Percentiles rank a stretch among this genome's conserved stretches.
Evolutionary conservation across 2,113 vertebrate species (phyloP).

Genomic region (Dipodomys stephensi): DNA sequence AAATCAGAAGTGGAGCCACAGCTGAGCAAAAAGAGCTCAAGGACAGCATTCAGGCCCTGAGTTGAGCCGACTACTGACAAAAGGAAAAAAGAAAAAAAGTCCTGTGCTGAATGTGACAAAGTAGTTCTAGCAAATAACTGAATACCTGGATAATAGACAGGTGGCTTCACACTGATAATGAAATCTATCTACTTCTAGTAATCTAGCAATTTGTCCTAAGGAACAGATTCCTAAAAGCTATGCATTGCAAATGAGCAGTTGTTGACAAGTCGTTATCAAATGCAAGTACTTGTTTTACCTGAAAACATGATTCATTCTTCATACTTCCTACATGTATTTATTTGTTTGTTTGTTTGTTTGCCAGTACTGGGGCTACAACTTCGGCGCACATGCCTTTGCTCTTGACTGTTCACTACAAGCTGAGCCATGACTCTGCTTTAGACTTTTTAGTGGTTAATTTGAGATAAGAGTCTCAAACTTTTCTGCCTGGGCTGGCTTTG

Average conservation of each 20-base stretch:
- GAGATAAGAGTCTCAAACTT: too few relatives aligned
- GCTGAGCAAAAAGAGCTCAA: too few relatives aligned
- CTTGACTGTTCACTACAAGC: too few relatives aligned
- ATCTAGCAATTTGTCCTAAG: not conserved
- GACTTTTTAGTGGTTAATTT: too few relatives aligned
- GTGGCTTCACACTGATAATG: not conserved
- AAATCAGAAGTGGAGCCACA: too few relatives aligned
- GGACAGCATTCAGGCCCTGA: too few relatives aligned
- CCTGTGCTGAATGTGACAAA: not conserved
- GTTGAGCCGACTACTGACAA: too few relatives aligned
- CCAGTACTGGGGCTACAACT: too few relatives aligned
- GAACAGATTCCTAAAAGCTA: slow-evolving; percentile 12
- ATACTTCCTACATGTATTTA: not conserved
- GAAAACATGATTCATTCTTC: not conserved
- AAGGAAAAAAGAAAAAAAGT: not conserved
- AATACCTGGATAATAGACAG: not conserved
- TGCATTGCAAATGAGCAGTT: slow-evolving; percentile 37
- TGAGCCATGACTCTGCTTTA: too few relatives aligned
- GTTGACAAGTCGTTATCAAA: slow-evolving; percentile 11
- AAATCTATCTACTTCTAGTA: not conserved
- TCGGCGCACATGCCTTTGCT: too few relatives aligned
- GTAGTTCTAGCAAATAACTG: not conserved
- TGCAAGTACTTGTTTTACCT: not conserved
- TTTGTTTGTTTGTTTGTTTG: too few relatives aligned
- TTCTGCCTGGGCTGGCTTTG: too few relatives aligned